These are phyloP conservation scores for Drosophila aff. DNA, from an alignment of 1,140 invertebrate genomes.

Conservation along the genomic window DNA sequence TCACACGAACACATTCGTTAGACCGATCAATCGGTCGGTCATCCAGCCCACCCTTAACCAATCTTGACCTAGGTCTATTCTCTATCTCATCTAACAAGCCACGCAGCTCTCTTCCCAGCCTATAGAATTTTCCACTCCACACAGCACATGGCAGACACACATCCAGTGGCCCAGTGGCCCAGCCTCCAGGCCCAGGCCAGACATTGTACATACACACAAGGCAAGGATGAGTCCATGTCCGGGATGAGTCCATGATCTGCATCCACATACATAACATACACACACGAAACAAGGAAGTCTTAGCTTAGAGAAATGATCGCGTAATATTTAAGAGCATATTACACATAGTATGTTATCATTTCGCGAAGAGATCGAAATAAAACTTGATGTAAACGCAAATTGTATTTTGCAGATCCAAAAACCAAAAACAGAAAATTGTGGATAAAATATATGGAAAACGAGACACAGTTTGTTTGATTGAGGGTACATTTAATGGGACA, in stretches of 20 bases:
- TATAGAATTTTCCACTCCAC: conserved; percentile 10
- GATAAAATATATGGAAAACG: conserved; percentile 69
- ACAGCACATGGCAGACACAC: conserved; percentile 14
- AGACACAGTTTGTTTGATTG: conserved; percentile 6
- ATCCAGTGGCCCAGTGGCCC: conserved; percentile 4
- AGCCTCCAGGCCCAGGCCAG: conserved; percentile 25
- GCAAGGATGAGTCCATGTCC: conserved; percentile 4
- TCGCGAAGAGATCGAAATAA: conserved; percentile 46
- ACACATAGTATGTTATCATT: conserved; percentile 62
- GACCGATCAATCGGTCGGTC: conserved; percentile 13
- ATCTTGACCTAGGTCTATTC: conserved; percentile 38
- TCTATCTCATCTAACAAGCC: conserved; percentile 20
- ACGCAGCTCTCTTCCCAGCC: conserved; percentile 23
- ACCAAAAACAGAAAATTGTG: conserved; percentile 55
- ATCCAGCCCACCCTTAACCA: conserved; percentile 54
- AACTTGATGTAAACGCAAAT: conserved; percentile 66
- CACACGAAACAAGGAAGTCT: conserved; percentile 34
- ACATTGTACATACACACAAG: conserved; percentile 53
- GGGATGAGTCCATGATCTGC: neutral
- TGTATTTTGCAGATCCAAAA: conserved; percentile 62
- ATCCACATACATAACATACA: neutral
- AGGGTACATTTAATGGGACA: neutral
- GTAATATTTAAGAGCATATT: conserved; percentile 60
- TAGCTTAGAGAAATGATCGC: conserved; percentile 55
- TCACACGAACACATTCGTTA: conserved; percentile 3